Evolutionary conservation across 92 coral and sea anemone species (phyloP), one percentile per base, ranked within the genome.

Genomic region (Zoanthus sansibaricus): DNA sequence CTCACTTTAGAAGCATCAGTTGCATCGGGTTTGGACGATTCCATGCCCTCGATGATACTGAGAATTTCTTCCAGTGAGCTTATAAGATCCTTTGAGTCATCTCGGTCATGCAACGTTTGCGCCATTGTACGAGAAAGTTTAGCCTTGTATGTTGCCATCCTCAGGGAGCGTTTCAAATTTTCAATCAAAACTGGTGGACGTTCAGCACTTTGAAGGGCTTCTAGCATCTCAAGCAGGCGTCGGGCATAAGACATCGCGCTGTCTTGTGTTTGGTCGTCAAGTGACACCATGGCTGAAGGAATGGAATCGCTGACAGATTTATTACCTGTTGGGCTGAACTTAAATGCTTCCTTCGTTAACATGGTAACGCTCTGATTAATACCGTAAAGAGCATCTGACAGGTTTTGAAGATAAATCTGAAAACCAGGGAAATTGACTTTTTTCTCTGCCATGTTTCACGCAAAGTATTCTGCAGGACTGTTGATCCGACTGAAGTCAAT

Each of bases 351-450:
- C 14, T 6, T 76, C 5, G 67, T 51, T 5, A 76, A 17, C 16
- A 30, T 76, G 52, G 13, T 76, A 15, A 76, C 17, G 44, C 82
- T 76, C 21, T 76, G 67, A 31, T 33, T 32, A 21, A 76, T 76
- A 11, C 82, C 82, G 67, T 76, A 20, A 54, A 76, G 13, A 30
- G 68, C 82, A 31, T 76, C 54, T 76, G 82, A 76, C 31, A 76
- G 82, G 20, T 76, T 62, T 51, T 51, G 67, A 10, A 76, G 11
- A 30, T 54, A 76, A 76, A 18, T 16, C 58, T 76, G 82, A 76
- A 76, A 76, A 54, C 18, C 48, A 25, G 42, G 82, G 54, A 76
- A 52, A 55, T 49, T 68, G 4, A 76, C 45, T 32, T 76, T 52
- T 30, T 9, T 44, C 13, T 76, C 67, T 7, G 46, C 67, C 82